Evolutionary conservation across 2,797 vertebrate species (phyloP), one percentile per base, ranked within the genome.

Genomic region (Lacerta viridis): DNA sequence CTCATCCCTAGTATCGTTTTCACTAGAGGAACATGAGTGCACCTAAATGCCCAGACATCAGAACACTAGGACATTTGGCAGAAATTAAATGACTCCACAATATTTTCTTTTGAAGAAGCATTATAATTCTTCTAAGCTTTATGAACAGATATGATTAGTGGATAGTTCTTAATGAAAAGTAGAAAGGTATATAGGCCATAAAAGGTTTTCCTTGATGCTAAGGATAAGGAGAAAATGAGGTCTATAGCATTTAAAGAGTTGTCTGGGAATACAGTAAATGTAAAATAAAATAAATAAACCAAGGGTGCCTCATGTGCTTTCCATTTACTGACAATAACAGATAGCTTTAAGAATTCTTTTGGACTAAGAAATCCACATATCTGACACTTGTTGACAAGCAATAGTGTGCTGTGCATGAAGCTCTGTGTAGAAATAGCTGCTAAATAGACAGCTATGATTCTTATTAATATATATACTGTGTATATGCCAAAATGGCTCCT

Each of bases 1-100:
- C 82, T 84, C 20, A 79, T 84, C 50, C 33, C 39, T 89, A 8
- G 64, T 61, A 90, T 72, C 27, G 4, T 83, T 86, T 82, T 85
- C 72, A 78, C 66, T 78, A 39, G 74, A 2, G 10, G 43, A 75
- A 75, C 41, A 66, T 29, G 66, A 61, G 43, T 72, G 72, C 72
- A 68, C 39, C 84, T 20, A 20, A 71, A 82, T 72, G 80, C 55
- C 64, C 29, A 61, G 75, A 72, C 72, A 61, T 46, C 80, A 76
- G 61, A 71, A 83, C 33, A 61, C 29, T 86, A 71, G 29, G 41
- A 59, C 23, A 86, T 43, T 81, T 69, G 39, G 66, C 80, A 72
- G 29, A 61, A 20, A 9, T 36, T 46, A 74, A 84, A 85, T 66
- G 82, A 76, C 7, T 69, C 29, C 29, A 43, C n/a, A 43, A 17